Conservation (phyloP, 2,113 vertebrate genomes). For the Ovis aries region DNA sequence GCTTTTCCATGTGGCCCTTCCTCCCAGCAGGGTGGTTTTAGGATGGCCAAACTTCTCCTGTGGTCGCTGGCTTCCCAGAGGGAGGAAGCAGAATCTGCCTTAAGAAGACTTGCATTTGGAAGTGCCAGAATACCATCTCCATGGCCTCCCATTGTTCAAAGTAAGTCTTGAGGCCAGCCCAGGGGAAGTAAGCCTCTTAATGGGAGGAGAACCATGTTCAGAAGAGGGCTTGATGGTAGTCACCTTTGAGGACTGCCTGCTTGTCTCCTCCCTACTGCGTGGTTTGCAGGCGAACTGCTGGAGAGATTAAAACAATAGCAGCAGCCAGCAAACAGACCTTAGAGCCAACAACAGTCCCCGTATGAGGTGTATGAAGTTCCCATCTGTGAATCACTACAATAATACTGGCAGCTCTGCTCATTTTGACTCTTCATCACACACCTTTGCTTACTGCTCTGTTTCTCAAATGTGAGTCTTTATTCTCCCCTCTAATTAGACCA, state of each 20-base stretch:
- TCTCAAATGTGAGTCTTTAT: not conserved
- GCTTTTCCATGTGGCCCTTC: not conserved
- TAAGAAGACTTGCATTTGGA: not conserved
- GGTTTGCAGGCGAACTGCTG: not conserved
- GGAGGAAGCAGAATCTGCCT: not conserved
- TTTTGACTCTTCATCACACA: not conserved
- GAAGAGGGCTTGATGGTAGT: not conserved
- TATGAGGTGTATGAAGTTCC: not conserved
- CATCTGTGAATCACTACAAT: not conserved
- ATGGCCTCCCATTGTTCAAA: not conserved
- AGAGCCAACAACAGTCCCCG: not conserved
- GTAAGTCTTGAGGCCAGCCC: not conserved
- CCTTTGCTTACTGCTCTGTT: not conserved
- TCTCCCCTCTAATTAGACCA: not conserved
- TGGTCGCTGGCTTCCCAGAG: not conserved
- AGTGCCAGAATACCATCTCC: not conserved
- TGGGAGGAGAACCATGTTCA: not conserved
- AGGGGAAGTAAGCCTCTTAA: not conserved
- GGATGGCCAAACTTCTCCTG: not conserved
- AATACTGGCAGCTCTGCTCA: not conserved
- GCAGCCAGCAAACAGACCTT: not conserved
- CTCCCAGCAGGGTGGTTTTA: not conserved
- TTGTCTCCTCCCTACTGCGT: fast-evolving
- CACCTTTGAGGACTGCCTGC: not conserved
- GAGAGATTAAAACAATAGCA: not conserved